A percentile compares a stretch with the other conserved stretches of the same genome.
These are phyloP conservation scores for Petrocephalus microphthalmus DNA, from an alignment of 2,113 vertebrate species.

Conservation along the genomic window DNA sequence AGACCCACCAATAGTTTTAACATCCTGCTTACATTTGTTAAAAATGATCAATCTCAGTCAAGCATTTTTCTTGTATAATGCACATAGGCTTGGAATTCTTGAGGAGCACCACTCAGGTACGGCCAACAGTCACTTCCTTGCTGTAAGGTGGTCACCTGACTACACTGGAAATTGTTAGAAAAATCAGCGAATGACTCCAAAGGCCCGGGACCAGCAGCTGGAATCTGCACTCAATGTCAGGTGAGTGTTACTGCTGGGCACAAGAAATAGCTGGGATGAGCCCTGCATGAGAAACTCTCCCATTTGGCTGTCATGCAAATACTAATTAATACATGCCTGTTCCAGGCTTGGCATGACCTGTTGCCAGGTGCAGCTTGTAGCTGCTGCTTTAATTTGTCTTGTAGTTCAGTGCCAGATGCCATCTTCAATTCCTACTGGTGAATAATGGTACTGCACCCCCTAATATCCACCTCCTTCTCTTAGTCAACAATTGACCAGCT, in stretches of 20 bases:
- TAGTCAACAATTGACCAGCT: not conserved
- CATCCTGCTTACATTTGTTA: too few relatives aligned
- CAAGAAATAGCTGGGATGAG: slow-evolving; percentile 38
- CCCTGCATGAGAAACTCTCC: slow-evolving; percentile 12
- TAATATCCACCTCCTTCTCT: not conserved
- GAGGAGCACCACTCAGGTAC: not conserved
- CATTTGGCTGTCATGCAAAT: slow-evolving; percentile 8
- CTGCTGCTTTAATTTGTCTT: not conserved
- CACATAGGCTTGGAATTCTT: not conserved
- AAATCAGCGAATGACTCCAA: slow-evolving; percentile 17
- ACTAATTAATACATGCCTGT: not conserved
- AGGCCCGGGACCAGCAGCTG: not conserved
- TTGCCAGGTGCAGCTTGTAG: not conserved
- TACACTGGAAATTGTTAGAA: not conserved
- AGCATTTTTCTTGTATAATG: not conserved
- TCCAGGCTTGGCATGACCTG: not conserved
- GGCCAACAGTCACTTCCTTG: not conserved
- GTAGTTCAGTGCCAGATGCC: not conserved
- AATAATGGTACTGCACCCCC: not conserved
- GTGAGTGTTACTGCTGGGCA: slow-evolving; percentile 45
- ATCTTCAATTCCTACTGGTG: not conserved
- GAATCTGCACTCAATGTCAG: not conserved
- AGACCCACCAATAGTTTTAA: too few relatives aligned
- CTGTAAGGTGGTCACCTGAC: not conserved
- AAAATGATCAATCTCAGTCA: too few relatives aligned